Evolutionary conservation across 2,113 vertebrate genomes (phyloP), one percentile per base, ranked within the genome.

Genomic region (Phalacrocorax pelagicus): DNA sequence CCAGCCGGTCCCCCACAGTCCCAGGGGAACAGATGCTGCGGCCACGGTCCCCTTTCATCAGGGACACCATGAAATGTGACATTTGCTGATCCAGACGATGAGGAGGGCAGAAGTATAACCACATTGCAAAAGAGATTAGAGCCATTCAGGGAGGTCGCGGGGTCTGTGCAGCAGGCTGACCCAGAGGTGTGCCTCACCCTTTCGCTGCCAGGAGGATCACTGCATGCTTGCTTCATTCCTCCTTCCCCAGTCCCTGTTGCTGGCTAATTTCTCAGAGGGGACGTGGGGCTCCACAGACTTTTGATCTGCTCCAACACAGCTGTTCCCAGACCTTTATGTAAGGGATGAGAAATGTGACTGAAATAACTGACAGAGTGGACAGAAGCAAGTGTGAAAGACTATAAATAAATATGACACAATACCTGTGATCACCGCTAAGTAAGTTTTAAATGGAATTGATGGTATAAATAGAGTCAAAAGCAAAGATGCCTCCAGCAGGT

Each of bases 91-190:
- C 47, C 6, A 88, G 74, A 75, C 29, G 21, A 29, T 19, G 59
- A 70, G 72, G 81, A 95, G 95, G 81, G 96, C 95, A 95, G 83
- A 12, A 88, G 59, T 36, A 38, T 7, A 74, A 84, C 59, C 0
- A 3, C 96, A 95, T 95, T 95, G 95, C 94, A 92, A 30, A 72
- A 81, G 94, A 96, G 95, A 97, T 95, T 96, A 96, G 94, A 92
- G 73, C 11, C 1, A 42, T n/a, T 15, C 57, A 12, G 84, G 84
- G 95, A 83, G 95, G 86, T 96, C 71, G 62, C 8, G 0, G 59
- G 51, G 36, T 51, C 58, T 32, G 27, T 0, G 2, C 54, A 54
- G 71, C 38, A 23, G 49, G 81, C 81, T 90, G 88, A 49, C 81
- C 86, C 1, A 0, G 83, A 74, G 94, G 38, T 71, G 92, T 86